Base-by-base conservation (phyloP, 2,113 vertebrate genomes). In the Odocoileus virginianus region DNA sequence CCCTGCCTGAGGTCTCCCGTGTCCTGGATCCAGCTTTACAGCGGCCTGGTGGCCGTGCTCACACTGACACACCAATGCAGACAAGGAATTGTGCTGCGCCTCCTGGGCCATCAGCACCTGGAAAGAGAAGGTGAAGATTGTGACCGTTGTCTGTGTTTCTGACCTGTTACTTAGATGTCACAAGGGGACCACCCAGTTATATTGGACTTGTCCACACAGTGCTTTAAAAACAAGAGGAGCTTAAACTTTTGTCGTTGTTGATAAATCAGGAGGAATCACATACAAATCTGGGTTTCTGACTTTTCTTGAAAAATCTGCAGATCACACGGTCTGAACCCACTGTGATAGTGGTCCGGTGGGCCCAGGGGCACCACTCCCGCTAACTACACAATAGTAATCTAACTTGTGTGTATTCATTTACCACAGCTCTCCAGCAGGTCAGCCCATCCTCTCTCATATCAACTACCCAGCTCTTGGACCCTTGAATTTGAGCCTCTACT, bases 141-240 rank as follows among this genome's bases (percentile, higher is more conserved):
- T 89, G 82, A 91, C 78, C 71, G 60, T 93, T 84, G 25, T 45
- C 13, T 27, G n/a, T 27, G 60, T 87, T 94, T 91, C 82, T 88
- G 5, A 78, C 88, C 78, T 96, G 61, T 96, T 61, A 55, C 79
- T 58, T 76, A 83, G 30, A 33, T 94, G 91, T 74, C 91, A 93
- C 67, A 36, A 11, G 58, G 61, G 86, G 81, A 67, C 54, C 36
- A 84, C 90, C 17, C 15, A 61, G 71, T 81, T 47, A 61, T 23
- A 15, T 60, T 97, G 85, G 67, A 67, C 58, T 90, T 94, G 55
- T 83, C 36, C 54, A 57, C 47, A 36, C 15, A 7, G 30, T 87
- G n/a, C 71, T 89, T 95, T 91, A 13, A 52, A 27, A 74, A 55
- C 55, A 55, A 81, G 19, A 88, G 21, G 58, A 83, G n/a, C 54